Percentiles rank a stretch among this genome's conserved stretches.
Conservation (phyloP, 1,140 invertebrate genomes). For the Cardiocondyla obscurior region DNA sequence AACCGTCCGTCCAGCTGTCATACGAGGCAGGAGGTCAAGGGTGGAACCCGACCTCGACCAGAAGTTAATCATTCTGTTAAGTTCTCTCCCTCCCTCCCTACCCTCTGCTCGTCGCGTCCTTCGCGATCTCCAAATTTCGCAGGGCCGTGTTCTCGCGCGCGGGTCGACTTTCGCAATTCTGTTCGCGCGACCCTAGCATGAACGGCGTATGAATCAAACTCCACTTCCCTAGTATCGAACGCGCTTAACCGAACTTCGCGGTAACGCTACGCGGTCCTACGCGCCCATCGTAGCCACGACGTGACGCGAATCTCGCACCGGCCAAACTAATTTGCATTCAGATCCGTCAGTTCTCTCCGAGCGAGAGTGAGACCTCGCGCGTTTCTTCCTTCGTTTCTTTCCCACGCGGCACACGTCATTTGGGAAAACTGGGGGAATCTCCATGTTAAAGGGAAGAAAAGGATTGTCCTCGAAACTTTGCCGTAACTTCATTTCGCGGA, state of each 20-base stretch:
- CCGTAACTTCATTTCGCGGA: conserved; percentile 1
- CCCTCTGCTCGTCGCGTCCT: background rate
- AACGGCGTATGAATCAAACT: conserved; percentile 34
- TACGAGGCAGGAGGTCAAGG: conserved; percentile 54
- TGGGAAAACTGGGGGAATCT: background rate
- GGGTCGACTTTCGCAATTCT: conserved; percentile 9
- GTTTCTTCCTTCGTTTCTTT: background rate
- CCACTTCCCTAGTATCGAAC: background rate
- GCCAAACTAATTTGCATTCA: background rate
- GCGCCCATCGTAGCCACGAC: conserved; percentile 3
- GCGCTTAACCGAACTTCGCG: conserved; percentile 10
- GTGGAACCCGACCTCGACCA: conserved; percentile 43
- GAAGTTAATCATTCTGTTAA: conserved; percentile 41
- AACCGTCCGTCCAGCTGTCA: background rate
- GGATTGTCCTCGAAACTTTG: conserved; percentile 1
- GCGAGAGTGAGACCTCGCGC: background rate
- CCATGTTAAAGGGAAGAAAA: background rate
- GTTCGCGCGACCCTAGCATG: background rate
- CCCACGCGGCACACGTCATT: background rate
- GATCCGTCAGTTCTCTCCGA: background rate
- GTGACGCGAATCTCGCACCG: conserved; percentile 21
- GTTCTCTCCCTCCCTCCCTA: background rate
- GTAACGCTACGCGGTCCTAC: background rate
- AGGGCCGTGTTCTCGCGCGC: background rate
- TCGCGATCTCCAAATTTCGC: conserved; percentile 17